Evolutionary conservation across 2,888 invertebrate species (phyloP).

Genomic region (Cataglyphis altisquamis): DNA sequence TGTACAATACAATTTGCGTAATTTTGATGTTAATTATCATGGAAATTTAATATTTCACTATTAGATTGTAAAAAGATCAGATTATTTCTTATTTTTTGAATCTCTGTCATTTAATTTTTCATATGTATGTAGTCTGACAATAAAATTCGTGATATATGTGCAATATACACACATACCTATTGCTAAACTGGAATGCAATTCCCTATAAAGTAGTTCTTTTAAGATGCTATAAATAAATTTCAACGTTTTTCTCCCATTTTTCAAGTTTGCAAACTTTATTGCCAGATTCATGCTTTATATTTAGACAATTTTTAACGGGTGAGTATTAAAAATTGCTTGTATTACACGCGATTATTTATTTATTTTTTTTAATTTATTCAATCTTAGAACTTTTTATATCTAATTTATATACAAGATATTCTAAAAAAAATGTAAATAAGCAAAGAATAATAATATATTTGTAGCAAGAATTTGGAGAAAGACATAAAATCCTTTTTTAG

Average conservation of each 20-base stretch:
- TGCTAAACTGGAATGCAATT: not conserved
- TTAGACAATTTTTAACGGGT: not conserved
- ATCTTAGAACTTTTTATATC: not conserved
- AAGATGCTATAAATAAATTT: not conserved
- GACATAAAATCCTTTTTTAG: not conserved
- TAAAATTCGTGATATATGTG: not conserved
- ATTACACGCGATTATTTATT: conserved; percentile 5
- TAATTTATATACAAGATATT: not conserved
- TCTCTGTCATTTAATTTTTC: conserved; percentile 4
- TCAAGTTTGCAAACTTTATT: not conserved
- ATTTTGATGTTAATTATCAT: not conserved
- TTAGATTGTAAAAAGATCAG: not conserved
- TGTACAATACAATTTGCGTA: not conserved
- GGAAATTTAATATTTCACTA: not conserved
- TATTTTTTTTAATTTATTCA: not conserved
- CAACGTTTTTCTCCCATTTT: not conserved
- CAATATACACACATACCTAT: not conserved
- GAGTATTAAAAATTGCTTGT: conserved; percentile 12
- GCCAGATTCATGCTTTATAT: not conserved
- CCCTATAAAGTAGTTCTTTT: not conserved
- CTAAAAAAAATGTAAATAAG: not conserved
- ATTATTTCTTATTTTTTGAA: not conserved
- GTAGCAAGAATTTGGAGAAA: not conserved
- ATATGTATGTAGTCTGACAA: not conserved
- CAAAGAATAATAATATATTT: not conserved